phyloP scores from a whole-genome alignment of 2,888 invertebrate genomes.

The Oegoconia quadripuncta region DNA sequence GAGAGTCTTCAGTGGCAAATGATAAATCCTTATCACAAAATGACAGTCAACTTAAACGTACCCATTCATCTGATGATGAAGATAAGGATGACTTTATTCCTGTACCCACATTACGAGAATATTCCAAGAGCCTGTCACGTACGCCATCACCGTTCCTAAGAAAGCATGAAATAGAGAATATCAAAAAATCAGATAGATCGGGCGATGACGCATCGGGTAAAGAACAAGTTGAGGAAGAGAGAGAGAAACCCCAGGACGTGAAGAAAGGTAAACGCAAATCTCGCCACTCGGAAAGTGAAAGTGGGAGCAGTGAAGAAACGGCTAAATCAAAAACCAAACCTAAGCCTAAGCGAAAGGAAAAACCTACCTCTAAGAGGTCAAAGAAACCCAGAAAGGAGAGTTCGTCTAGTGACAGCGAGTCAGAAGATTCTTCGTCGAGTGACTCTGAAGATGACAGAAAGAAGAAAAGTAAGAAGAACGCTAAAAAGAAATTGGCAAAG shows the following conservation, averaged over 20 bases:
- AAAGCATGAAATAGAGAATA: constrained; percentile 77
- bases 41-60: constrained; percentile 46
- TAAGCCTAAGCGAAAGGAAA: constrained; percentile 75
- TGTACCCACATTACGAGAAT: constrained; percentile 69
- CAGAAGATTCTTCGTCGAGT: constrained; percentile 72
- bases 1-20: constrained; percentile 65
- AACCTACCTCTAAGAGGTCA: constrained; percentile 77
- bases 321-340: constrained; percentile 63
- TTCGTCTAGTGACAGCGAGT: constrained; percentile 72
- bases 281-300: constrained; percentile 72
- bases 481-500: constrained; percentile 68
- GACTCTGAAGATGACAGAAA: constrained; percentile 73
- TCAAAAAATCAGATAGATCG: constrained; percentile 66
- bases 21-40: constrained; percentile 53
- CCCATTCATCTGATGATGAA: constrained; percentile 63
- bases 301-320: constrained; percentile 65
- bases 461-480: constrained; percentile 70
- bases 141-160: constrained; percentile 92
- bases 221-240: constrained; percentile 67
- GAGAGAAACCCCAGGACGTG: constrained; percentile 43
- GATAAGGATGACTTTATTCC: constrained; percentile 62
- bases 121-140: constrained; percentile 88
- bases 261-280: constrained; percentile 76
- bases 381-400: constrained; percentile 71
- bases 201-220: constrained; percentile 65